Base-by-base conservation (phyloP, 2,797 vertebrate genomes). In the Sphaeramia orbicularis region DNA sequence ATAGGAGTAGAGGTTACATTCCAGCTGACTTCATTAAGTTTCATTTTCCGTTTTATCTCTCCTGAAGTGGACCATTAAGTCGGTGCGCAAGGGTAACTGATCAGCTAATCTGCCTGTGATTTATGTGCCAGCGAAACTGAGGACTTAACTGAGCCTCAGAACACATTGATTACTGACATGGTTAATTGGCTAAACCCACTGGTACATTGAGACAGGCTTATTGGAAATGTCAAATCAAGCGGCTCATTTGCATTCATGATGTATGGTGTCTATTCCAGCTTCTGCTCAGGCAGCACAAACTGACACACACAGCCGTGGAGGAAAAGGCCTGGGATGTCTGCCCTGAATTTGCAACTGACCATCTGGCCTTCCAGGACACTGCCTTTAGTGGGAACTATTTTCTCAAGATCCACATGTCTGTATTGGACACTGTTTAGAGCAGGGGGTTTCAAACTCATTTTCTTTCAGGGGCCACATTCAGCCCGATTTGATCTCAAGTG, bases 201-300 rank as follows among this genome's bases (percentile, higher is more conserved):
- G 89, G 86, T 92, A 93, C 90, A 91, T 71, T 80, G 88, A 93
- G 89, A 93, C 85, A 32, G 86, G 90, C 91, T 94, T 93, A 94
- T 93, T 94, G 93, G 92, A 93, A 94, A 94, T 94, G 93, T 95
- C 93, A 93, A 93, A 93, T 93, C 89, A 86, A 92, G 89, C 67
- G 37, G 74, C 89, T 93, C 88, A 93, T 94, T 94, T 94, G 90
- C 92, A 94, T 94, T 92, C 87, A 81, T 94, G 93, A 95, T 92
- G 86, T 88, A 93, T 91, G 83, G 80, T 45, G 77, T 92, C 90
- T 86, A 88, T 91, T 91, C 81, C 81, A 74, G 85, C 90, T 89
- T 86, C 86, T 91, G 91, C 80, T 75, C 89, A 74, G 82, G 86
- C 89, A 86, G 90, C 89, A 88, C 74, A 89, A 89, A 88, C 85